Evolutionary conservation across 2,888 invertebrate genomes (phyloP).

Genomic region (Anthophora plumipes): DNA sequence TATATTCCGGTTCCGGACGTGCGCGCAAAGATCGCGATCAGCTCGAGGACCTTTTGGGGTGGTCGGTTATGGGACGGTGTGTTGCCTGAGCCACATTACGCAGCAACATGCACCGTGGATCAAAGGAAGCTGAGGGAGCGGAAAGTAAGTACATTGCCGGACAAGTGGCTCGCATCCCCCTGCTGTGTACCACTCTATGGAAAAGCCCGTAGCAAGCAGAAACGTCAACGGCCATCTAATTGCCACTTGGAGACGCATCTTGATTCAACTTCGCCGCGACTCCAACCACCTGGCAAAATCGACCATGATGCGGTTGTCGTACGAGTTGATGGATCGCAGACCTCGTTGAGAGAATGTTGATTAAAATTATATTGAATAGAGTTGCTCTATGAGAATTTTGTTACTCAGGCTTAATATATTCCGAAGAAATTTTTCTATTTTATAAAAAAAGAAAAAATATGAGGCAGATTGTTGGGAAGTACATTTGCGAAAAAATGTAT

Average conservation of each 20-base stretch:
- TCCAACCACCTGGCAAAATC: slow-evolving; percentile 68
- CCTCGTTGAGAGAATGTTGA: neutral
- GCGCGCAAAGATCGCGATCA: slow-evolving; percentile 74
- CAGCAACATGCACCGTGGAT: slow-evolving; percentile 64
- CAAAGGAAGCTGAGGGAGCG: slow-evolving; percentile 62
- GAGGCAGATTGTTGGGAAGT: too few relatives aligned
- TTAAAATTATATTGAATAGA: neutral
- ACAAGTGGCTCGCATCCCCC: slow-evolving; percentile 70
- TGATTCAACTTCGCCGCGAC: slow-evolving; percentile 64
- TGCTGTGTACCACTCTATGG: slow-evolving; percentile 43
- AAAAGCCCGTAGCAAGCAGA: slow-evolving; percentile 56
- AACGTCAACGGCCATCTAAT: slow-evolving; percentile 80
- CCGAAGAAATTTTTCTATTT: too few relatives aligned
- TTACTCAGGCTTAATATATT: too few relatives aligned
- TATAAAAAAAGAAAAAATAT: too few relatives aligned
- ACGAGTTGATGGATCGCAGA: too few relatives aligned
- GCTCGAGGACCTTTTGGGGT: slow-evolving; percentile 66
- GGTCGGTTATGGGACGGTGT: slow-evolving; percentile 51
- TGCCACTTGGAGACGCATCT: slow-evolving; percentile 75
- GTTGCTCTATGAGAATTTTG: neutral
- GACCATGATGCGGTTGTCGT: neutral
- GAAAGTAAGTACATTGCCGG: slow-evolving; percentile 51
- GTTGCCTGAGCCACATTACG: slow-evolving; percentile 50
- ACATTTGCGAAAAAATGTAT: too few relatives aligned
- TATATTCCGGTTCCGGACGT: slow-evolving; percentile 77